Conservation (phyloP, 2,888 invertebrate species). For the Pycnomerus fuliginosus region DNA sequence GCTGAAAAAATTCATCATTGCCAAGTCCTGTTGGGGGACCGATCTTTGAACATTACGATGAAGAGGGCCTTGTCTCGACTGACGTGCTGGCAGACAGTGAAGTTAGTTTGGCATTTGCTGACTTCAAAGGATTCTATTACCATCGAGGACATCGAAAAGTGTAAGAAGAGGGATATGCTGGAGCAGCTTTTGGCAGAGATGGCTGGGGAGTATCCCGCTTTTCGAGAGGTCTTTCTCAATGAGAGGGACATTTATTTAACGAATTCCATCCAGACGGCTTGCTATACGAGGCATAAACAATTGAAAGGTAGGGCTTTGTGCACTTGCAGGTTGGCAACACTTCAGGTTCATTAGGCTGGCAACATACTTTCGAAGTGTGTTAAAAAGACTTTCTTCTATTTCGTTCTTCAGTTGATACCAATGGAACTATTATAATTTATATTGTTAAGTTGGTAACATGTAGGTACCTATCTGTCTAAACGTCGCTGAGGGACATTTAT, state of each 20-base stretch:
- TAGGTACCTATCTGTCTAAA: too few relatives aligned
- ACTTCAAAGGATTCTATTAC: slow-evolving; percentile 83
- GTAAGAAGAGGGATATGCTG: slow-evolving; percentile 86
- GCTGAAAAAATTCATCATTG: slow-evolving; percentile 78
- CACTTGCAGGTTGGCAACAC: too few relatives aligned
- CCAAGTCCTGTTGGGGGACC: slow-evolving; percentile 85
- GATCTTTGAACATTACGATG: slow-evolving; percentile 90
- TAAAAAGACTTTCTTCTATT: too few relatives aligned
- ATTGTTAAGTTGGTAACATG: too few relatives aligned
- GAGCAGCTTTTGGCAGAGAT: slow-evolving; percentile 91
- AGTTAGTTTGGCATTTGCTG: slow-evolving; percentile 81
- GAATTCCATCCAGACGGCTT: slow-evolving; percentile 79
- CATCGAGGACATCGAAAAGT: slow-evolving; percentile 91
- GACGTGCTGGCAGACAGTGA: slow-evolving; percentile 85
- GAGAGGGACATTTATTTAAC: slow-evolving; percentile 93
- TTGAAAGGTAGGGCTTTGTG: too few relatives aligned
- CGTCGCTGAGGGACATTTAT: slow-evolving; percentile 86
- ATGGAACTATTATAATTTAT: too few relatives aligned
- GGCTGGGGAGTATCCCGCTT: slow-evolving; percentile 89
- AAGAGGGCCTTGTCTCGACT: slow-evolving; percentile 84
- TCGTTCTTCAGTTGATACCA: too few relatives aligned
- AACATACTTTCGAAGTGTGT: too few relatives aligned
- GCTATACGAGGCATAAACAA: slow-evolving; percentile 44
- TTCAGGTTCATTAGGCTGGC: too few relatives aligned
- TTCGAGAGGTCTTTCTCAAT: slow-evolving; percentile 88